Conservation (phyloP, 2,113 vertebrate genomes). For the Peromyscus maniculatus region DNA sequence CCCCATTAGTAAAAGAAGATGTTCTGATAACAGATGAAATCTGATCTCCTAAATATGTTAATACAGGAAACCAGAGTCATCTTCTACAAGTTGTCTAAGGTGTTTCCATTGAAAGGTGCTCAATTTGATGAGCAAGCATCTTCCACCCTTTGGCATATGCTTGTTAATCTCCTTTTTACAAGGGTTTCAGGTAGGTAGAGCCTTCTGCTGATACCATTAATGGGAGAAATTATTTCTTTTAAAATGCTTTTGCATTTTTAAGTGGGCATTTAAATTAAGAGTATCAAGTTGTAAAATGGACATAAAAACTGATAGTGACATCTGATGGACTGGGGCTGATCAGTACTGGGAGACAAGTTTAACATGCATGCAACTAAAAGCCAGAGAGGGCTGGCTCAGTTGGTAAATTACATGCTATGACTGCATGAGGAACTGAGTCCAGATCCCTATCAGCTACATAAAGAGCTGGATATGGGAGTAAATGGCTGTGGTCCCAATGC, state of each 20-base stretch:
- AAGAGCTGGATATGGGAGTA: not conserved
- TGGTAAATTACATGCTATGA: not conserved
- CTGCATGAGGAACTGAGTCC: not conserved
- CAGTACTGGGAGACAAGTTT: not conserved
- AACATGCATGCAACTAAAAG: not conserved
- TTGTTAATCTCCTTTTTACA: not conserved
- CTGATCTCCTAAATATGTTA: not conserved
- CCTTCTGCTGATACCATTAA: not conserved
- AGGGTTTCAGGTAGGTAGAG: not conserved
- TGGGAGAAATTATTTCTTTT: not conserved
- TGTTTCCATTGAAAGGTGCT: not conserved
- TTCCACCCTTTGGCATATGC: not conserved
- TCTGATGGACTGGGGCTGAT: not conserved
- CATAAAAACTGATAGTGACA: not conserved
- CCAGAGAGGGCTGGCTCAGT: not conserved
- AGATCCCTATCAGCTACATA: not conserved
- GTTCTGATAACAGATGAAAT: not conserved
- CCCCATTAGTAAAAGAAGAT: not conserved
- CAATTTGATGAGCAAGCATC: not conserved
- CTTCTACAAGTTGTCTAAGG: not conserved
- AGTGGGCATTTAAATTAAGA: constrained; percentile 5
- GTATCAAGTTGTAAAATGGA: not conserved
- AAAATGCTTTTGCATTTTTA: not conserved
- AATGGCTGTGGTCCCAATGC: not conserved
- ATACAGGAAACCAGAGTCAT: not conserved